phyloP scores from a whole-genome alignment of 2,888 invertebrate species.

The Girardia tigrina region DNA sequence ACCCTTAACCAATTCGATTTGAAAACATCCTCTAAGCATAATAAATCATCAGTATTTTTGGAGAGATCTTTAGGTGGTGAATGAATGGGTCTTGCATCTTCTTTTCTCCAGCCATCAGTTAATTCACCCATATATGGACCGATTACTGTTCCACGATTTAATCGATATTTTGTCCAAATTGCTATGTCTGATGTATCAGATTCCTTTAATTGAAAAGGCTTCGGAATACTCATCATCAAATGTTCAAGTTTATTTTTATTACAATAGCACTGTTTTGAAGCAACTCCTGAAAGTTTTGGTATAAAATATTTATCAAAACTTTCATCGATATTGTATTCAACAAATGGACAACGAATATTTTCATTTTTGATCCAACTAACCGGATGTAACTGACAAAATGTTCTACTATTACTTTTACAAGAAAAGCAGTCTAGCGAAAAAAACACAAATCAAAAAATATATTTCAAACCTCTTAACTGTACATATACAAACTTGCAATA shows the following conservation, averaged over 20 bases:
- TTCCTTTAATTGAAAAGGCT: not conserved
- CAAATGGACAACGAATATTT: not conserved
- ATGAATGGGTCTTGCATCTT: not conserved
- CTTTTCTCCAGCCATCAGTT: not conserved
- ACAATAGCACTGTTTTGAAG: not conserved
- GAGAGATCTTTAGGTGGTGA: not conserved
- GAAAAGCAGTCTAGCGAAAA: constrained; percentile 6
- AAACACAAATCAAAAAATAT: not conserved
- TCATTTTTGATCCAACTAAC: not conserved
- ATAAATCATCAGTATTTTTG: not conserved
- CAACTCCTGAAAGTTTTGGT: not conserved
- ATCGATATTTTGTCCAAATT: not conserved
- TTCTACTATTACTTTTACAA: not conserved
- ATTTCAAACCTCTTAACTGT: too few species aligned
- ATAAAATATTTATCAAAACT: not conserved
- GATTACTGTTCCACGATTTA: not conserved
- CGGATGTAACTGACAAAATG: not conserved
- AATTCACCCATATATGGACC: not conserved
- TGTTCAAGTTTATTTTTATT: not conserved
- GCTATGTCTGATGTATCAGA: not conserved
- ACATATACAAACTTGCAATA: too few species aligned
- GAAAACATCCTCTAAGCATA: not conserved
- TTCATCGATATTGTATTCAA: not conserved
- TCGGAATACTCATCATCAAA: not conserved
- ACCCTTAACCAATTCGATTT: not conserved